Conservation (phyloP, 2,797 vertebrate genomes). For the Triplophysa yarkandensis region DNA sequence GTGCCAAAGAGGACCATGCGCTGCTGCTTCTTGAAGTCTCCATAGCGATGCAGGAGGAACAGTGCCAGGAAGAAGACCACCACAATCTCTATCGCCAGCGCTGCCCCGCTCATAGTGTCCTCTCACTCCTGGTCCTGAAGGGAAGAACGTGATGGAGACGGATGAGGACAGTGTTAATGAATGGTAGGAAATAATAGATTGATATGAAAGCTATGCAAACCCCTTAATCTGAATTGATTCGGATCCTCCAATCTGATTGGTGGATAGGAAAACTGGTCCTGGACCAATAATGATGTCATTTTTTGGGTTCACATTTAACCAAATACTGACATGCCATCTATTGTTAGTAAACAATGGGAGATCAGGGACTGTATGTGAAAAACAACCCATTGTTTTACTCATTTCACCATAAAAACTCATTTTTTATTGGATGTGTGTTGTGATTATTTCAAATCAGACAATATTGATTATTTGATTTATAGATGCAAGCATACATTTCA, state of each 20-base stretch:
- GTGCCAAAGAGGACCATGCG: slow-evolving; percentile 92
- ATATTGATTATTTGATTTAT: not conserved
- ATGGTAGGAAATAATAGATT: too few species aligned
- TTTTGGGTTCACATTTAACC: not conserved
- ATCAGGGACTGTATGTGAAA: not conserved
- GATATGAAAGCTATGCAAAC: not conserved
- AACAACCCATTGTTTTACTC: slow-evolving; percentile 44
- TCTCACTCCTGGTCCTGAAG: slow-evolving; percentile 22
- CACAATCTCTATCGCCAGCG: slow-evolving; percentile 89
- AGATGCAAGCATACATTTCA: not conserved
- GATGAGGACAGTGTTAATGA: not conserved
- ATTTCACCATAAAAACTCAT: slow-evolving; percentile 25
- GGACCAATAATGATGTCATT: not conserved
- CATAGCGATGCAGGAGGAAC: slow-evolving; percentile 92
- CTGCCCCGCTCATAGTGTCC: slow-evolving; percentile 89
- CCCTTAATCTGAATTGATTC: not conserved
- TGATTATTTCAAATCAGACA: not conserved
- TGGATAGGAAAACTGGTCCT: not conserved
- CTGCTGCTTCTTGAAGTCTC: slow-evolving; percentile 95
- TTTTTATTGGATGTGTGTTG: not conserved
- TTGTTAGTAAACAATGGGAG: not conserved
- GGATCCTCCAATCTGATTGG: not conserved
- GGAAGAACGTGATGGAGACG: slow-evolving; percentile 1
- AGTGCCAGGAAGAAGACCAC: slow-evolving; percentile 96
- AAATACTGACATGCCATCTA: not conserved